Conservation (phyloP, 2,797 vertebrate species). For the Uromys caudimaculatus region DNA sequence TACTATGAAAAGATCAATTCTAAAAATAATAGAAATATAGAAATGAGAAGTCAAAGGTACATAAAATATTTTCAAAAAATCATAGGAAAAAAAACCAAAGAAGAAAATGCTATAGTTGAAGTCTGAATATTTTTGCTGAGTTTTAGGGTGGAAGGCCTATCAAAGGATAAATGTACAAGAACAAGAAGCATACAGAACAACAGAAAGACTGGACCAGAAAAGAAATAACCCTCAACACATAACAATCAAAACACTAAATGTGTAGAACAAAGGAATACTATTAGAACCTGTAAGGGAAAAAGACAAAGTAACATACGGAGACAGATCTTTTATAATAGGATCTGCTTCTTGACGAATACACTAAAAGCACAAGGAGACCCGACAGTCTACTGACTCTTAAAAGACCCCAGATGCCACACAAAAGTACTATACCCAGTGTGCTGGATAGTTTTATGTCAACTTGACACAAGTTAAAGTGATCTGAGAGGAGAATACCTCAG, state of each 20-base stretch:
- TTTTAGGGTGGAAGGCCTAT: background rate
- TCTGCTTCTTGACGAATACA: background rate
- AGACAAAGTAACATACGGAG: background rate
- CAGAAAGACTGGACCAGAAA: background rate
- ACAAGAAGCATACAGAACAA: background rate
- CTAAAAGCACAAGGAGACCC: background rate
- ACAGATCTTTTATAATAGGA: background rate
- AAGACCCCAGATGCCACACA: background rate
- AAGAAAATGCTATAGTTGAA: background rate
- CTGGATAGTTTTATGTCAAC: background rate
- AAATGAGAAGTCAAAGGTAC: background rate
- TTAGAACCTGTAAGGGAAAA: background rate
- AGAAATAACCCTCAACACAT: background rate
- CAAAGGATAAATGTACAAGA: background rate
- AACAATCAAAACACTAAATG: background rate
- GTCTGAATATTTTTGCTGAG: background rate
- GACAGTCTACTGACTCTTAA: background rate
- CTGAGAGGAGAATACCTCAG: background rate
- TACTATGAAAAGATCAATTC: background rate
- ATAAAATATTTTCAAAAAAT: background rate
- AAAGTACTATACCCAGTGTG: background rate
- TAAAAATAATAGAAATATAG: background rate
- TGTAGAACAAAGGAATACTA: background rate
- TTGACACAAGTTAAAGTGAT: background rate
- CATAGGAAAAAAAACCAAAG: background rate